A percentile compares a stretch with the other conserved stretches of the same genome.
Evolutionary conservation across 2,888 invertebrate species (phyloP).

Genomic region (Trachelus stipa): DNA sequence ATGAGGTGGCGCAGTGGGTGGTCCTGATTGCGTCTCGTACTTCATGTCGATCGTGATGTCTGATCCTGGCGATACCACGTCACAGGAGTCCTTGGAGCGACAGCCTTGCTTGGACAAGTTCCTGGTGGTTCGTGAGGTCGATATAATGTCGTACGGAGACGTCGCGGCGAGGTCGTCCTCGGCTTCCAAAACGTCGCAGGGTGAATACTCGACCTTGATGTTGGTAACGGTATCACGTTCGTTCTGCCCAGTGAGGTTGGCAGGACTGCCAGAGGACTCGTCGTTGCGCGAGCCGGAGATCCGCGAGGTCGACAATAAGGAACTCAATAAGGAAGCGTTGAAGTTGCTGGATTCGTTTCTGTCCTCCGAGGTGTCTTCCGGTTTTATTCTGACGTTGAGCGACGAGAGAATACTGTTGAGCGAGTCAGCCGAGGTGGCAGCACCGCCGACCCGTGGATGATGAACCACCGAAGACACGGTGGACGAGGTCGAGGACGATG

Average conservation of each 20-base stretch:
- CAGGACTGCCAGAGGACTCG: constrained; percentile 15
- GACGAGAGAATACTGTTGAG: constrained; percentile 53
- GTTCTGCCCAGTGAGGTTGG: constrained; percentile 12
- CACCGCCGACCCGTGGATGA: neutral
- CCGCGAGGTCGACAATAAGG: constrained; percentile 49
- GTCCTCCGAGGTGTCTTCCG: constrained; percentile 39
- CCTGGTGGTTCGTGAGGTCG: constrained; percentile 34
- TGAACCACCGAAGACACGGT: neutral
- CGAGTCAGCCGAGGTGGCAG: constrained; percentile 45
- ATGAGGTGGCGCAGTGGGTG: constrained; percentile 54
- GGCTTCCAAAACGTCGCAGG: constrained; percentile 46
- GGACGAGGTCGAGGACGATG: constrained; percentile 9
- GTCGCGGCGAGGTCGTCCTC: constrained; percentile 48
- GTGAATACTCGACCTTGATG: constrained; percentile 51
- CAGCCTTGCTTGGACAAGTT: constrained; percentile 28
- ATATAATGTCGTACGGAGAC: constrained; percentile 54
- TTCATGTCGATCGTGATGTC: constrained; percentile 59
- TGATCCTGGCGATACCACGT: constrained; percentile 43
- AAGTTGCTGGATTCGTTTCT: constrained; percentile 24
- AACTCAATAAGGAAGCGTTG: constrained; percentile 48
- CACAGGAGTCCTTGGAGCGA: constrained; percentile 28
- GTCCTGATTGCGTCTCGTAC: constrained; percentile 60
- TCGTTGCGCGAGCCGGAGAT: constrained; percentile 39
- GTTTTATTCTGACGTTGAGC: constrained; percentile 50
- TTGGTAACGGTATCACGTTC: constrained; percentile 3